Base-by-base conservation (phyloP, 2,113 vertebrate genomes). In the Vulpes vulpes region DNA sequence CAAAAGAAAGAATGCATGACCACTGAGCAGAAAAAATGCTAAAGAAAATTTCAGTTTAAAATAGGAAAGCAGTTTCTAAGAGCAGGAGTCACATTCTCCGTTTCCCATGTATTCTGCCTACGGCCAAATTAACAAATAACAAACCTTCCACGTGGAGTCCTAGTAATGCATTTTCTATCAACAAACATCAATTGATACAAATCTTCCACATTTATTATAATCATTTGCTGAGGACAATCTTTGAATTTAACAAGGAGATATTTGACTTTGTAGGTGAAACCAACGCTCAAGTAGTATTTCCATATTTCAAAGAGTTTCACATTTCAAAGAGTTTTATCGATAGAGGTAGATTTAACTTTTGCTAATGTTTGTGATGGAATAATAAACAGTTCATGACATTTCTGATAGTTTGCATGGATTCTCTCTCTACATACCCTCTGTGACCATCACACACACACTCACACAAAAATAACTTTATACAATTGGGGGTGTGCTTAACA, bases 181-280 rank as follows among this genome's bases (percentile, higher is more conserved):
- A 81, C 57, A 89, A 86, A 96, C 91, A 74, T 74, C 82, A 96
- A 7, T 43, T 62, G 35, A 53, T 2, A 22, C 23, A n/a, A 76
- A 69, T 32, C 27, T 78, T 74, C 49, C 80, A 11, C 2, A 57
- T 79, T 94, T 89, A 89, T 86, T 96, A 27, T 95, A 79, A 53
- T 86, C 51, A 80, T 73, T 91, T 81, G 12, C 35, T 82, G 43
- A 92, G 76, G 23, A n/a, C 22, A 51, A 60, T 73, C 87, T 91
- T 83, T 86, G 69, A 85, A 82, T 89, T 80, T 93, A 17, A 82
- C 49, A 96, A 95, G 10, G 32, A 93, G 8, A 7, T 51, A 27
- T 88, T 95, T 73, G 19, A 89, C 71, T 91, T 91, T 86, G 8
- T 78, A 96, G 23, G 19, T 86, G 23, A 93, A 81, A 60, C 10